Conservation (phyloP, 30 jellyfish, hydroid and myxozoan species). For the Rhopilema esculentum region DNA sequence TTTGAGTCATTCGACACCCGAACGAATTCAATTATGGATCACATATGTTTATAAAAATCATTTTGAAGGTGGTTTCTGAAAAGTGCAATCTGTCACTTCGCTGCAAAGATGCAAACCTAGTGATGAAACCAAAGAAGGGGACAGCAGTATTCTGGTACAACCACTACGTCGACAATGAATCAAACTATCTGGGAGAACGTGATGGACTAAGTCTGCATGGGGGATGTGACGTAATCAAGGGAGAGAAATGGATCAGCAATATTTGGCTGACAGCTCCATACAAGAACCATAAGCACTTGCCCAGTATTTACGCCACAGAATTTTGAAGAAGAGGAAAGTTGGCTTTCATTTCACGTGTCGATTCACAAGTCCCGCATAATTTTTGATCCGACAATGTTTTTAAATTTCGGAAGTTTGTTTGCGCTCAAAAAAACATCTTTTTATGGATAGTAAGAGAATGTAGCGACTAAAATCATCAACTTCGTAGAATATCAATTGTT, state of each 20-base stretch:
- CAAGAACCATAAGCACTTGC: conserved; percentile 37
- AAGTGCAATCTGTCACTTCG: conserved; percentile 30
- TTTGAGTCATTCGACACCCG: too few relatives aligned
- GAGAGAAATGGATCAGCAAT: conserved; percentile 97
- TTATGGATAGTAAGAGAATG: too few relatives aligned
- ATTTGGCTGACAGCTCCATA: conserved; percentile 97
- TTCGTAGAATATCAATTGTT: too few relatives aligned
- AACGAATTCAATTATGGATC: too few relatives aligned
- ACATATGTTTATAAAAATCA: too few relatives aligned
- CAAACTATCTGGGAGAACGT: conserved; percentile 86
- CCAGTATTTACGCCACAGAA: conserved; percentile 9
- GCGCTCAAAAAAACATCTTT: too few relatives aligned
- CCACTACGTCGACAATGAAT: conserved; percentile 75
- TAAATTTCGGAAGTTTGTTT: too few relatives aligned
- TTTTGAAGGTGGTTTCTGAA: background rate
- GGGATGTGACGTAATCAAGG: conserved; percentile 97
- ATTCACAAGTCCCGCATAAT: too few relatives aligned
- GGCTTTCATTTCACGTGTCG: background rate
- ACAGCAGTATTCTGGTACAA: conserved; percentile 94
- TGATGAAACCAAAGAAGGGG: conserved; percentile 80
- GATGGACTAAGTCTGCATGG: conserved; percentile 93
- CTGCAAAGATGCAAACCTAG: conserved; percentile 88
- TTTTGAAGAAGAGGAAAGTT: background rate
- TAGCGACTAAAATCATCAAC: too few relatives aligned
- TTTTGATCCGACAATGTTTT: too few relatives aligned